Conservation (phyloP, 2,113 vertebrate species). For the Pelmatolapia mariae region DNA sequence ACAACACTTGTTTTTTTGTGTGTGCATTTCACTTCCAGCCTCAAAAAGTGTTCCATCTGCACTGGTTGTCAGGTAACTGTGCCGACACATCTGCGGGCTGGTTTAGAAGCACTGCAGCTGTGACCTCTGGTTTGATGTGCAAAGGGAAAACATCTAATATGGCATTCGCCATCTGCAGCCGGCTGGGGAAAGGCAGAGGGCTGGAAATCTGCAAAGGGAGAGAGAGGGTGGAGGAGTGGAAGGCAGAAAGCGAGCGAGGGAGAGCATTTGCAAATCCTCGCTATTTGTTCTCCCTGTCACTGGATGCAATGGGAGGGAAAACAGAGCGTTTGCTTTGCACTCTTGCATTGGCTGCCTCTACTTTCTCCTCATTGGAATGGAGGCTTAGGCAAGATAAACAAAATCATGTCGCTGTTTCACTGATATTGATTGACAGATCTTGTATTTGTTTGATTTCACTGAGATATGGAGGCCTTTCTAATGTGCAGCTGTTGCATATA, state of each 20-base stretch:
- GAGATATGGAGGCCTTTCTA: not conserved
- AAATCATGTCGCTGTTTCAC: not conserved
- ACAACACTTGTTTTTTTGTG: conserved; percentile 34
- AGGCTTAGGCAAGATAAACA: conserved; percentile 24
- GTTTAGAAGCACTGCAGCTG: conserved; percentile 60
- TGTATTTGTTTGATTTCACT: conserved; percentile 10
- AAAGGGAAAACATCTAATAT: conserved; percentile 59
- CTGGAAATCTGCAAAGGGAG: not conserved
- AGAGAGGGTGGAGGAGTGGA: not conserved
- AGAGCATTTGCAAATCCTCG: conserved; percentile 4
- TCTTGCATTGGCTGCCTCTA: conserved; percentile 8
- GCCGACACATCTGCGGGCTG: conserved; percentile 58
- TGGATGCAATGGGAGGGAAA: conserved; percentile 26
- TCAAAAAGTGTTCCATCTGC: conserved; percentile 56
- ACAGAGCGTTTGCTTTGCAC: conserved; percentile 38
- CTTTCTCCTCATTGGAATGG: conserved; percentile 16
- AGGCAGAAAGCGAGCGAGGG: not conserved
- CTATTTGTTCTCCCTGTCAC: conserved; percentile 46
- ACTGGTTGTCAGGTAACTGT: conserved; percentile 58
- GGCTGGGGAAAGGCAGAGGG: not conserved
- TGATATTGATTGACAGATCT: conserved; percentile 2
- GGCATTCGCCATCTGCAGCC: conserved; percentile 59
- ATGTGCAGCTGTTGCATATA: not conserved
- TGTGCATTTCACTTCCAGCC: conserved; percentile 14
- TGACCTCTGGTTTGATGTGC: conserved; percentile 67